A percentile compares a stretch with the other conserved stretches of the same genome.
phyloP scores from a whole-genome alignment of 2,888 invertebrate species.

The Oscheius sp. region DNA sequence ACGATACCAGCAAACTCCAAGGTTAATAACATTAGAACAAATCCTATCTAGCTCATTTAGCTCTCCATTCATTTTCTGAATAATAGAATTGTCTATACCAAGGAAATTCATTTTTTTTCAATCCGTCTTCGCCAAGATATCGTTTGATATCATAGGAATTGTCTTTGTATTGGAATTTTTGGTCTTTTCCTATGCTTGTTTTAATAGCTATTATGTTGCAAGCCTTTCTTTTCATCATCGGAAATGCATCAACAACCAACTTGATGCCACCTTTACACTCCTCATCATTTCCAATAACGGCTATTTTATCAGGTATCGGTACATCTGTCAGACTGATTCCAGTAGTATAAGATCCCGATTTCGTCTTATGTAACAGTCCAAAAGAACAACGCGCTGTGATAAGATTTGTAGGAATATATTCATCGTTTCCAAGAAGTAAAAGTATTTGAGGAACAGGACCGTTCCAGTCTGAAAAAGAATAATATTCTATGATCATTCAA shows the following conservation, averaged over 20 bases:
- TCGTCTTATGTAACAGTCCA: background rate
- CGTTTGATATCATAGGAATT: background rate
- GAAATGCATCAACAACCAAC: background rate
- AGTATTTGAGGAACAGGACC: background rate
- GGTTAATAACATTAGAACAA: too few relatives aligned
- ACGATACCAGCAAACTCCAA: too few relatives aligned
- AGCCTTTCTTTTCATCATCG: background rate
- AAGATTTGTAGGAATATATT: background rate
- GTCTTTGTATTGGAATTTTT: too few relatives aligned
- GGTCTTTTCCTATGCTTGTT: too few relatives aligned
- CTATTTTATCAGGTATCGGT: background rate
- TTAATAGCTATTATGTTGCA: background rate
- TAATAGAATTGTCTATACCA: background rate
- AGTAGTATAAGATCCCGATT: background rate
- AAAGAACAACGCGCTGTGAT: constrained; percentile 7
- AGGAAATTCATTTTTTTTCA: background rate
- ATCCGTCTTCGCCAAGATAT: background rate
- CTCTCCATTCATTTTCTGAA: background rate
- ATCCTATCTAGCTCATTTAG: too few relatives aligned
- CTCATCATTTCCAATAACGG: background rate
- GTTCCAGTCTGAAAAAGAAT: constrained; percentile 9
- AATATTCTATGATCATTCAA: background rate
- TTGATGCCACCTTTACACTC: background rate
- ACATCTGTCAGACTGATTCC: background rate
- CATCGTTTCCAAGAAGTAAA: background rate